Evolutionary conservation across 1,140 invertebrate species (phyloP).

Genomic region (Papilio aristodemus): DNA sequence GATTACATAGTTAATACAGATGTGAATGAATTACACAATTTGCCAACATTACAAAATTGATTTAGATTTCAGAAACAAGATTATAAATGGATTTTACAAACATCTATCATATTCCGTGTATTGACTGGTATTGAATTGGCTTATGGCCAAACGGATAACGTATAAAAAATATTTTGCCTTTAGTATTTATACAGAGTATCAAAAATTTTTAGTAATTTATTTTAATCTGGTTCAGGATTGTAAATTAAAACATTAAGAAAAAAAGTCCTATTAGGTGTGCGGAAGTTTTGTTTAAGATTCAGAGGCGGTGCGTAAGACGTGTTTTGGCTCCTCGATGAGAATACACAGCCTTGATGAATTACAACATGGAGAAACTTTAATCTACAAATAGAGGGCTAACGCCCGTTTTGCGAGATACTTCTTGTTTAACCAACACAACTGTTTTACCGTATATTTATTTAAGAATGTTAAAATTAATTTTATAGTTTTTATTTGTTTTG

Average conservation of each 20-base stretch:
- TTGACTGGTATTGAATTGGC: slow-evolving; percentile 19
- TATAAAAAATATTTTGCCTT: background rate
- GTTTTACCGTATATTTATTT: no score
- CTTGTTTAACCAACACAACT: background rate
- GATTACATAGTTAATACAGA: no score
- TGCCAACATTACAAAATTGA: slow-evolving; percentile 4
- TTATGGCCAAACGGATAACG: slow-evolving; percentile 1
- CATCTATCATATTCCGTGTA: slow-evolving; percentile 5
- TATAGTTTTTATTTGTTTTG: no score
- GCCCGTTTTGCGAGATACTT: background rate
- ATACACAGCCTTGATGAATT: slow-evolving; percentile 18
- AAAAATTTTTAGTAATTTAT: background rate
- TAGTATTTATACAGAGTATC: no score
- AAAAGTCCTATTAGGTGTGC: background rate
- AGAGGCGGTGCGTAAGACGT: slow-evolving; percentile 6
- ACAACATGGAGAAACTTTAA: slow-evolving; percentile 17
- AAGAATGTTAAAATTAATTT: no score
- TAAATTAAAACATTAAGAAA: slow-evolving; percentile 18
- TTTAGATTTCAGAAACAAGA: slow-evolving; percentile 4
- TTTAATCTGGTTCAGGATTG: background rate
- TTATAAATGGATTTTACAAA: slow-evolving; percentile 8
- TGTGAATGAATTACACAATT: background rate
- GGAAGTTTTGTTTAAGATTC: slow-evolving; percentile 14
- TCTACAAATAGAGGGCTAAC: slow-evolving; percentile 13
- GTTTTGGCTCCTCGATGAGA: background rate